A percentile compares a stretch with the other conserved stretches of the same genome.
phyloP scores from a whole-genome alignment of 1,140 invertebrate genomes.

The Cyclina sinensis region DNA sequence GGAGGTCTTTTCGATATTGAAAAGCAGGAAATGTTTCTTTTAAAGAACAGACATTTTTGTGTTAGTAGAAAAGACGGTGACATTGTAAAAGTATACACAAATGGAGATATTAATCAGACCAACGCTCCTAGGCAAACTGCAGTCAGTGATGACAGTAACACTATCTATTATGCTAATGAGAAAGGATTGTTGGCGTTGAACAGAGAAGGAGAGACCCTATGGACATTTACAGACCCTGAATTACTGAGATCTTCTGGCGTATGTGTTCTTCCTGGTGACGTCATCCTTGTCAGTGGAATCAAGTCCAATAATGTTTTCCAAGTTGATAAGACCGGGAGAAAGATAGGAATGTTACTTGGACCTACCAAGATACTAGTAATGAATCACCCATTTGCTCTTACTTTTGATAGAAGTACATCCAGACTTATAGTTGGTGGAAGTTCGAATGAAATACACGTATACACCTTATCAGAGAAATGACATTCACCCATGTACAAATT shows the following conservation, averaged over 20 bases:
- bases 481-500: no score
- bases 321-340: background rate
- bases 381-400: background rate
- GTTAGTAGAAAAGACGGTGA: background rate
- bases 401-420: background rate
- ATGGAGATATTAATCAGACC: background rate
- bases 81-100: background rate
- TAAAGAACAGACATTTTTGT: background rate
- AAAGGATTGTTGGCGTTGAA: background rate
- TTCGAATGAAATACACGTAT: background rate
- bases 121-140: background rate
- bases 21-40: background rate
- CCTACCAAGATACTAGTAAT: background rate
- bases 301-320: background rate
- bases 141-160: background rate
- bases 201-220: background rate
- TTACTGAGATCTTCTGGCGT: background rate
- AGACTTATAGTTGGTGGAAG: background rate
- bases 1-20: background rate
- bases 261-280: background rate
- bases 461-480: background rate
- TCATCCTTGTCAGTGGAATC: background rate
- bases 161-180: background rate
- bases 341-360: background rate
- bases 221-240: background rate